Conservation (phyloP, 2,113 vertebrate genomes). For the Gnathonemus echidnorhynchus region DNA sequence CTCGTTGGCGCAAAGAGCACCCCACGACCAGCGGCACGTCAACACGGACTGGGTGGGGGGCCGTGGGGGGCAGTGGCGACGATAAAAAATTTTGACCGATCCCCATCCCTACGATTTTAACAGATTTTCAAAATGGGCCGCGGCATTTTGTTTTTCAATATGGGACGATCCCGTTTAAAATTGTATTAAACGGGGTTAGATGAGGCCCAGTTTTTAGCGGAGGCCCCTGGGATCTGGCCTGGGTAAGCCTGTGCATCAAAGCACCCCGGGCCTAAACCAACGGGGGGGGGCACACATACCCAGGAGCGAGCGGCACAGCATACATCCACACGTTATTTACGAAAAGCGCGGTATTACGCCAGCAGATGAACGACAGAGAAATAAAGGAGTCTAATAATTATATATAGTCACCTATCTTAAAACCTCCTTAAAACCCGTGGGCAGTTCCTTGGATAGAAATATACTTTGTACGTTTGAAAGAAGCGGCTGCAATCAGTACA, state of each 20-base stretch:
- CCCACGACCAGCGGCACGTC: background rate
- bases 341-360: background rate
- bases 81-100: background rate
- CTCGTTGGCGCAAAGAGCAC: background rate
- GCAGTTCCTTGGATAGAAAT: conserved; percentile 8
- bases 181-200: background rate
- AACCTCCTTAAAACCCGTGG: background rate
- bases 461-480: background rate
- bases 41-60: background rate
- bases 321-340: background rate
- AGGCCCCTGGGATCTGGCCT: background rate
- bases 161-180: background rate
- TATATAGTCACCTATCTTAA: background rate
- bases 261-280: background rate
- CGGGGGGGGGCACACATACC: too few relatives aligned
- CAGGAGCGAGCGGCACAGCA: background rate
- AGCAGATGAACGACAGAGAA: background rate
- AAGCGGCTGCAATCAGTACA: background rate
- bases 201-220: background rate
- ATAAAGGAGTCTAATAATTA: background rate
- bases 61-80: background rate
- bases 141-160: background rate
- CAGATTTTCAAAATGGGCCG: background rate
- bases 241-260: background rate
- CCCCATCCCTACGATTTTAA: background rate